A percentile compares a stretch with the other conserved stretches of the same genome.
phyloP scores from a whole-genome alignment of 2,888 invertebrate genomes.

The Ecliptopera silaceata region DNA sequence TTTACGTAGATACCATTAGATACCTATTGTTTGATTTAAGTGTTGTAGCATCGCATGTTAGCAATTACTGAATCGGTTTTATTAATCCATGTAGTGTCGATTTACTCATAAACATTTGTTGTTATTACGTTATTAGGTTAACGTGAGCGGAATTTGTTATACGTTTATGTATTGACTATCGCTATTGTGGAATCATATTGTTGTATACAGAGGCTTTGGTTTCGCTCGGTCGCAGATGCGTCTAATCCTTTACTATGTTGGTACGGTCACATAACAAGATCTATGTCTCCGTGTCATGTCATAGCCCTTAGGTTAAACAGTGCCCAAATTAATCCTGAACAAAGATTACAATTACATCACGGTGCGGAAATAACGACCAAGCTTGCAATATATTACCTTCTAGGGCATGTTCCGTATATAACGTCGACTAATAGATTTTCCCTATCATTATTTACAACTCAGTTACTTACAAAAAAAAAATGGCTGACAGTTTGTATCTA shows the following conservation, averaged over 20 bases:
- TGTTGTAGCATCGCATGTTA: slow-evolving; percentile 5
- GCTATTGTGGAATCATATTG: slow-evolving; percentile 5
- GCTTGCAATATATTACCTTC: not conserved
- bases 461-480: too few species aligned
- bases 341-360: slow-evolving; percentile 19
- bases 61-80: slow-evolving; percentile 6
- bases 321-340: slow-evolving; percentile 24
- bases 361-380: slow-evolving; percentile 6
- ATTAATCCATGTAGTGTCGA: slow-evolving; percentile 18
- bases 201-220: slow-evolving; percentile 10
- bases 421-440: not conserved
- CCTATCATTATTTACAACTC: too few species aligned
- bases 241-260: slow-evolving; percentile 10
- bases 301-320: slow-evolving; percentile 27
- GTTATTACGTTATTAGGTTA: slow-evolving; percentile 31
- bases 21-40: slow-evolving; percentile 2
- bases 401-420: not conserved
- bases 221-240: slow-evolving; percentile 10
- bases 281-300: slow-evolving; percentile 26
- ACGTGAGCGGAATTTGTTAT: slow-evolving; percentile 23
- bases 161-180: slow-evolving; percentile 7
- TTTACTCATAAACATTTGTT: slow-evolving; percentile 22
- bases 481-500: too few species aligned
- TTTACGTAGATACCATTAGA: slow-evolving; percentile 21
- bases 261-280: slow-evolving; percentile 15